Conservation (phyloP, 2,113 vertebrate genomes). For the Microcebus ravelobensis region DNA sequence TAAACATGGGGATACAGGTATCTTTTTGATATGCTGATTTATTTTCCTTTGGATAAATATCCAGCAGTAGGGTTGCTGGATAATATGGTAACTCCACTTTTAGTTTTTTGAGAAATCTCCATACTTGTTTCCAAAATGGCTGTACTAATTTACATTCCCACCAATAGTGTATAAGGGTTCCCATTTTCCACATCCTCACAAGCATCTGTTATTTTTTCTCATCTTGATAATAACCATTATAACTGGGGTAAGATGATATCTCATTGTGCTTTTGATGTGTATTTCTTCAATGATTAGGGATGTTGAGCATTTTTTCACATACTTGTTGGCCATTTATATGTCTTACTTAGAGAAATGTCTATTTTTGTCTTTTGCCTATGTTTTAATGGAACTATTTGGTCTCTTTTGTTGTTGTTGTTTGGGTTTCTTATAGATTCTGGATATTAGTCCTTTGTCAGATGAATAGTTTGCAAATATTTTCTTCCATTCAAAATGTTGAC, state of each 20-base stretch:
- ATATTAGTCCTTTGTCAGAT: background rate
- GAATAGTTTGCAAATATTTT: background rate
- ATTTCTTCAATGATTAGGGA: background rate
- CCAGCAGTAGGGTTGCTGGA: background rate
- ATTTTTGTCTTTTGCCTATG: background rate
- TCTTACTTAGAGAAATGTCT: background rate
- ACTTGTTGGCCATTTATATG: background rate
- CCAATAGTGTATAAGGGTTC: background rate
- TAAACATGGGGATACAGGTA: background rate
- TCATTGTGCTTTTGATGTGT: background rate
- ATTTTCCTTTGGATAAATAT: background rate
- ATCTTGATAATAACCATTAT: background rate
- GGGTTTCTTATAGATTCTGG: background rate
- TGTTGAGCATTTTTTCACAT: background rate
- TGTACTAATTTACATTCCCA: background rate
- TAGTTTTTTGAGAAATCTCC: background rate
- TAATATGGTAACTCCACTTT: background rate
- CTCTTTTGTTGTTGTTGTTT: background rate
- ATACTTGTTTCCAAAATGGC: background rate
- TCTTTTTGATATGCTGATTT: background rate
- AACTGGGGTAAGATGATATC: background rate
- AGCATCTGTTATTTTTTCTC: background rate
- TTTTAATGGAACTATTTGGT: background rate
- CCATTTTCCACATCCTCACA: background rate
- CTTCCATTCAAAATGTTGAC: background rate